Evolutionary conservation across 2,888 invertebrate species (phyloP), one percentile per base, ranked within the genome.

Genomic region (Tenthredo scrophulariae): DNA sequence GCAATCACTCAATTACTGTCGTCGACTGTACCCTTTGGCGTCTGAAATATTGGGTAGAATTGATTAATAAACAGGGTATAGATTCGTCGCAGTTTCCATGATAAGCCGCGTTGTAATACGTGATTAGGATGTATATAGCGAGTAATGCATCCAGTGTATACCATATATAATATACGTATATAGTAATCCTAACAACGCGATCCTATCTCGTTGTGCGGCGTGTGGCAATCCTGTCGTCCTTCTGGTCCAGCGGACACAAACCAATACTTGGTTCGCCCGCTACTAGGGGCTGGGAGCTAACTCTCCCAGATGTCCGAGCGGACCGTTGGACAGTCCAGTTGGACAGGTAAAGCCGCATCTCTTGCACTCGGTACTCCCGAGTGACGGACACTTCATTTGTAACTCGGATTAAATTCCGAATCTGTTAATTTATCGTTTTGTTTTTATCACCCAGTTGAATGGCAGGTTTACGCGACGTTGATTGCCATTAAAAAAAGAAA

Each of bases 381-480:
- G 85, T 86, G 86, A 86, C 86, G 87, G 88, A 88, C 88, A 88
- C 87, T 88, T 85, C 86, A 88, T 88, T 88, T 88, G 88, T 88
- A 88, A 88, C 87, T 87, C 86, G 88, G 87, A 88, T 87, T 87
- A 87, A 87, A 88, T 88, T 88, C 86, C 86, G 85, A 85, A 62
- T 54, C 82, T 62, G 84, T 86, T 88, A 87, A 88, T 88, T 88
- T 87, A 88, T 87, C 84, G 87, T 85, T 85, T 86, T 86, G 85
- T 84, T 85, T 85, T 84, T 87, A 82, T 85, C 85, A 84, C 77
- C 84, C 84, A 40, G 29, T 29, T 33, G 50, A 77, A 77, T 54
- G 54, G n/a, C 77, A 77, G 54, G 77, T 33, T 77, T 54, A 40
- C 54, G 29, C n/a, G 54, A 77, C 77, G 33, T 77, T 77, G 77